Evolutionary conservation across 2,113 vertebrate genomes (phyloP).

Genomic region (Amphiprion percula): DNA sequence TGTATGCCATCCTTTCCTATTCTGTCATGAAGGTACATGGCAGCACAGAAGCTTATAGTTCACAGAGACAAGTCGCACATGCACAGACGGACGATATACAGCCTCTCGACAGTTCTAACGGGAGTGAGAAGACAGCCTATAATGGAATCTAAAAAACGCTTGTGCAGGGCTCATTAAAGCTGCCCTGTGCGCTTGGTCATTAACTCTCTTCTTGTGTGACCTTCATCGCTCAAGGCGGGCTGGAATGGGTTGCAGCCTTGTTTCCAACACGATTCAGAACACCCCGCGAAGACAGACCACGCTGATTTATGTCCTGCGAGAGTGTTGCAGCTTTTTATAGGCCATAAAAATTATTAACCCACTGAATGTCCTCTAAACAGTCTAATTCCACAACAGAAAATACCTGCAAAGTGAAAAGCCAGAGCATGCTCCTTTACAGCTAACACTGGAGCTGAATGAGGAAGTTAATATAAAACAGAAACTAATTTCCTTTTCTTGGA

Average conservation of each 20-base stretch:
- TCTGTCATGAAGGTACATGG: neutral
- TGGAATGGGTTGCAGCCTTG: constrained; percentile 1
- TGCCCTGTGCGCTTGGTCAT: constrained; percentile 48
- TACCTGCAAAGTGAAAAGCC: neutral
- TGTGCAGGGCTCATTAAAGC: constrained; percentile 63
- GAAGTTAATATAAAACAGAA: neutral
- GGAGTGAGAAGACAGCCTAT: constrained; percentile 28
- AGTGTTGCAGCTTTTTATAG: constrained; percentile 27
- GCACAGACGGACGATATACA: constrained; percentile 34
- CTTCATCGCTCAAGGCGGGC: constrained; percentile 48
- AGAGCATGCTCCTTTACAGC: neutral
- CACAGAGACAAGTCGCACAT: constrained; percentile 25
- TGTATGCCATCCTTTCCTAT: constrained; percentile 13
- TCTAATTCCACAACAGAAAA: constrained; percentile 26
- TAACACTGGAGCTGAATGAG: neutral
- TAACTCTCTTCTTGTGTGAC: constrained; percentile 55
- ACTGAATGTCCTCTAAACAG: constrained; percentile 47
- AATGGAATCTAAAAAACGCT: constrained; percentile 62
- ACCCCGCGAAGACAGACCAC: constrained; percentile 6
- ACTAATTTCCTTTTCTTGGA: neutral
- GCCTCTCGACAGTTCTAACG: constrained; percentile 39
- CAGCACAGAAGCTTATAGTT: neutral
- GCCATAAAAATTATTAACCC: constrained; percentile 51
- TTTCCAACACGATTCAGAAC: constrained; percentile 6
- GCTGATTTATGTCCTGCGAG: constrained; percentile 46